phyloP scores from a whole-genome alignment of 1,140 invertebrate genomes.

The Metaphire vulgaris region DNA sequence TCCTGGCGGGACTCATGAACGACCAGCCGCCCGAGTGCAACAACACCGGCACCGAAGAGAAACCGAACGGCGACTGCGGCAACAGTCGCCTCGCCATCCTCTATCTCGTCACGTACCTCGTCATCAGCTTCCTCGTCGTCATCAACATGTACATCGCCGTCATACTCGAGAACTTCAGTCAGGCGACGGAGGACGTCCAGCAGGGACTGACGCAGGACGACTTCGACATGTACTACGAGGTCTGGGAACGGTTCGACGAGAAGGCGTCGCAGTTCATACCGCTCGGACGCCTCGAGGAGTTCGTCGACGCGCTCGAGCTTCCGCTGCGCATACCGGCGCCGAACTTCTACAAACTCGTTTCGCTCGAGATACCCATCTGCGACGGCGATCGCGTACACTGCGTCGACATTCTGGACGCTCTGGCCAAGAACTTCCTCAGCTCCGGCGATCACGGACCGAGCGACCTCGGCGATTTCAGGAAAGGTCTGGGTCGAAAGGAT shows the following conservation, averaged over 20 bases:
- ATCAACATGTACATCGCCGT: constrained; percentile 99
- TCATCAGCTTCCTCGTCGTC: constrained; percentile 95
- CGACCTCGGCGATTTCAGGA: constrained; percentile 72
- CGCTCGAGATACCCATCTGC: constrained; percentile 97
- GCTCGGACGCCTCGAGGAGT: constrained; percentile 86
- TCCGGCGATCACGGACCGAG: constrained; percentile 84
- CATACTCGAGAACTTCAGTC: constrained; percentile 96
- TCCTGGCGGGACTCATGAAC: constrained; percentile 90
- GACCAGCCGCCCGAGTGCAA: constrained; percentile 67
- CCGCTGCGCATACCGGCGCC: constrained; percentile 80
- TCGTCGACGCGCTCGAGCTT: constrained; percentile 80
- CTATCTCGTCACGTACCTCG: constrained; percentile 88
- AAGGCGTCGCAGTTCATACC: constrained; percentile 94
- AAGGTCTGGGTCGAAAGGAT: constrained; percentile 88
- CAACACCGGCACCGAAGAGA: constrained; percentile 39
- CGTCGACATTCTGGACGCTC: constrained; percentile 84
- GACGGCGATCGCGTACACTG: constrained; percentile 94
- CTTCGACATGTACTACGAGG: constrained; percentile 99
- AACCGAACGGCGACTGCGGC: constrained; percentile 84
- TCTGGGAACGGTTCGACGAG: constrained; percentile 97
- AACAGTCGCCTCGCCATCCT: constrained; percentile 85
- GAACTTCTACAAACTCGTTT: constrained; percentile 97
- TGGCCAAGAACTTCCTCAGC: constrained; percentile 86
- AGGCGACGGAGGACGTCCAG: constrained; percentile 96
- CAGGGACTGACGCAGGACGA: constrained; percentile 96